phyloP scores from a whole-genome alignment of 2,888 invertebrate species.

The Athalia circularis region DNA sequence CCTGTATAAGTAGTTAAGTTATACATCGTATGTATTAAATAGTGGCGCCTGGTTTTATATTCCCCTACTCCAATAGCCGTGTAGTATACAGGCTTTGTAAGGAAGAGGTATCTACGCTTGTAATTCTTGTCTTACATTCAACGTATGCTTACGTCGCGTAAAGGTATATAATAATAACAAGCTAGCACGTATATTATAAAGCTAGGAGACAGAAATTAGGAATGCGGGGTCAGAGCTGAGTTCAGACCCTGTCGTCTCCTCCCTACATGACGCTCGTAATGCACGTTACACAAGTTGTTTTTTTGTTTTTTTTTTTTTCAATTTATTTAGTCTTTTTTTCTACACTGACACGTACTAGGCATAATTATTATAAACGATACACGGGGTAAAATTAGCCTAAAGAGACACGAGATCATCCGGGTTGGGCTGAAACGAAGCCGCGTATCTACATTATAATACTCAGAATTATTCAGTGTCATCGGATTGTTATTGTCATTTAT shows the following conservation, averaged over 20 bases:
- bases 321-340: neutral
- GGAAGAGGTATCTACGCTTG: neutral
- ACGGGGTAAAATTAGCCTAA: slow-evolving; percentile 36
- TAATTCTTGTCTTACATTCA: too few relatives aligned
- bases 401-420: slow-evolving; percentile 26
- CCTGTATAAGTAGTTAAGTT: slow-evolving; percentile 33
- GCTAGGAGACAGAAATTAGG: slow-evolving; percentile 38
- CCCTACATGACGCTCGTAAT: slow-evolving; percentile 37
- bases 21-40: slow-evolving; percentile 1
- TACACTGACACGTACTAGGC: slow-evolving; percentile 18
- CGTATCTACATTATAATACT: neutral
- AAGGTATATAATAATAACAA: neutral
- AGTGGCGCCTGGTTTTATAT: slow-evolving; percentile 29
- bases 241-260: slow-evolving; percentile 28
- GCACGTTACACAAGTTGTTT: slow-evolving; percentile 12
- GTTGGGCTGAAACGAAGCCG: neutral
- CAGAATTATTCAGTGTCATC: slow-evolving; percentile 6
- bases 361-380: slow-evolving; percentile 40
- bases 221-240: slow-evolving; percentile 37
- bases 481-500: neutral
- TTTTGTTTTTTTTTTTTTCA: neutral
- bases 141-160: slow-evolving; percentile 14
- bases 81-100: too few relatives aligned
- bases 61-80: neutral
- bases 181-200: neutral